Conservation (phyloP, 1,140 invertebrate genomes). For the Lerema accius region DNA sequence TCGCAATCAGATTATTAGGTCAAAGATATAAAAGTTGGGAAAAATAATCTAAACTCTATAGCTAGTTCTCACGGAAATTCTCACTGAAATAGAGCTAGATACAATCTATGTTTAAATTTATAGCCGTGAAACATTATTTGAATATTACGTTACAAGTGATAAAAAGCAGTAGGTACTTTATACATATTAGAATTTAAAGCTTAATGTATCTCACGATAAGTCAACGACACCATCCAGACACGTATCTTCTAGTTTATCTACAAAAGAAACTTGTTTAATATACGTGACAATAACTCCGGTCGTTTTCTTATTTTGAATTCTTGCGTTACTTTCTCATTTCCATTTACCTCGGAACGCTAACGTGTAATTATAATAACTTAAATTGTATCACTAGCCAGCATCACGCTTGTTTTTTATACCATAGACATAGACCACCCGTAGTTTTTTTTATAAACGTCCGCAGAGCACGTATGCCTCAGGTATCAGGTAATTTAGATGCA, state of each 20-base stretch:
- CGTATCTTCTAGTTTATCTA: conserved; percentile 58
- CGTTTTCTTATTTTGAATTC: conserved; percentile 59
- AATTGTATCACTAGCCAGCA: conserved; percentile 41
- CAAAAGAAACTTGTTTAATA: conserved; percentile 67
- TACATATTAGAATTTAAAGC: background rate
- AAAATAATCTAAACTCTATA: no score
- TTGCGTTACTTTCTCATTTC: conserved; percentile 63
- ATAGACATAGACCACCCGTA: background rate
- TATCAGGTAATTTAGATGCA: no score
- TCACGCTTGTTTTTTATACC: conserved; percentile 19
- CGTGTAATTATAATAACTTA: conserved; percentile 48
- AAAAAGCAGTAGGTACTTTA: no score
- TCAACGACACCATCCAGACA: conserved; percentile 56
- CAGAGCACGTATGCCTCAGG: no score
- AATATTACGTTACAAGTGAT: no score
- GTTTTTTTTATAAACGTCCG: background rate
- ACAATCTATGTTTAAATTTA: no score
- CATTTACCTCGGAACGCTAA: conserved; percentile 49
- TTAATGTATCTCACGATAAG: conserved; percentile 19
- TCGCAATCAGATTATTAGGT: no score
- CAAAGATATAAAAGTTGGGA: no score
- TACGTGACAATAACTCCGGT: conserved; percentile 53
- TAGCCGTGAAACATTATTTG: no score
- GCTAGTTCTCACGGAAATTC: no score
- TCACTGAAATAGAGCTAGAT: no score